Evolutionary conservation across 2,113 vertebrate genomes (phyloP).

Genomic region (Todiramphus chloris): DNA sequence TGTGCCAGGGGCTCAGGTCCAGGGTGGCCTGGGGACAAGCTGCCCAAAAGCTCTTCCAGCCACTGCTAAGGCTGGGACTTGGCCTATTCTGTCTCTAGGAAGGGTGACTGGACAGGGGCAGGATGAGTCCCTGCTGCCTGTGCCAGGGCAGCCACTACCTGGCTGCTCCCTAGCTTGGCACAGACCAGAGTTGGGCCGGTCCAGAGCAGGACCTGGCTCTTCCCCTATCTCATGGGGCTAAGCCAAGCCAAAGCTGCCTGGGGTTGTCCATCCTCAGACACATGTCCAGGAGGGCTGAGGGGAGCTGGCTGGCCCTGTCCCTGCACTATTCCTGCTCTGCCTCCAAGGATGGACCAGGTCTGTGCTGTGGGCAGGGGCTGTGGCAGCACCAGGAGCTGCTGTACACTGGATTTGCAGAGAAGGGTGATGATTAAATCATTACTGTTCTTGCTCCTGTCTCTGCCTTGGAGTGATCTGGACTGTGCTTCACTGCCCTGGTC

Average conservation of each 20-base stretch:
- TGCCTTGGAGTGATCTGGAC: background rate
- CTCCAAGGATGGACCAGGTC: too few relatives aligned
- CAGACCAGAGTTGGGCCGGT: background rate
- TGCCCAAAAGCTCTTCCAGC: background rate
- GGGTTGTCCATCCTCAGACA: background rate
- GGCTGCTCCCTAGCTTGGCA: background rate
- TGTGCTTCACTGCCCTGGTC: background rate
- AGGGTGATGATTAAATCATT: background rate
- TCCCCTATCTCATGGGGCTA: background rate
- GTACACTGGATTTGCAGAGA: conserved; percentile 14
- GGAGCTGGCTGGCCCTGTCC: background rate
- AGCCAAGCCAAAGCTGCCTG: background rate
- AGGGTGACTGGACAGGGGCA: background rate
- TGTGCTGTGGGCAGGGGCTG: too few relatives aligned
- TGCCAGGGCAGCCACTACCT: background rate
- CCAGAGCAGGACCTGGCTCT: background rate
- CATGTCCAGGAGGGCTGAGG: accelerated
- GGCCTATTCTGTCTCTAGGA: background rate
- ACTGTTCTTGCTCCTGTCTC: background rate
- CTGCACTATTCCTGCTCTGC: background rate
- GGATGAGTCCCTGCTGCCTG: background rate
- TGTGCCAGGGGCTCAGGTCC: accelerated
- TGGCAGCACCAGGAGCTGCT: background rate
- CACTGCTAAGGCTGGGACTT: background rate
- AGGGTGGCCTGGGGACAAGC: background rate